Percentiles rank a stretch among this genome's conserved stretches.
Conservation (phyloP, 2,113 vertebrate species). For the Lipotes vexillifer region DNA sequence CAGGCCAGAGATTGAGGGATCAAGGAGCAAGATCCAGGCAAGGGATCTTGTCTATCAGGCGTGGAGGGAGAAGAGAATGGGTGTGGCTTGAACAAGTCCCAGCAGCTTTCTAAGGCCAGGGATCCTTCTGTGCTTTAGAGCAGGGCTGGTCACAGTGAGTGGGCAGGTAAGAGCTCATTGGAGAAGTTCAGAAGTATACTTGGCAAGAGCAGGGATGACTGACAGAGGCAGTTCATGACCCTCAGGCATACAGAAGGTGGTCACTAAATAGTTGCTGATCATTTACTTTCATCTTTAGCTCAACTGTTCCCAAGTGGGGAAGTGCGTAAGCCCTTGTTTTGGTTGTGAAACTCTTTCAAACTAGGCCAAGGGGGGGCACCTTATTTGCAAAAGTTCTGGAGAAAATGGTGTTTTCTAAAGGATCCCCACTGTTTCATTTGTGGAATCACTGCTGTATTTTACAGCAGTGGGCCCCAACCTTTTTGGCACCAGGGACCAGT, state of each 20-base stretch:
- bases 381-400: conserved; percentile 12
- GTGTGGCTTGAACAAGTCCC: not conserved
- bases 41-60: not conserved
- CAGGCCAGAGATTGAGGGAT: not conserved
- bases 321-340: not conserved
- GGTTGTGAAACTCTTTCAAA: conserved; percentile 23
- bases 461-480: not conserved
- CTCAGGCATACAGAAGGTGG: not conserved
- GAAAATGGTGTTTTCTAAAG: not conserved
- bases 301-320: not conserved
- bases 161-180: conserved; percentile 44
- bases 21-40: not conserved
- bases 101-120: not conserved
- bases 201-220: conserved; percentile 38
- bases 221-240: conserved; percentile 43
- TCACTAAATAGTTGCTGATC: conserved; percentile 19
- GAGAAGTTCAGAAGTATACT: conserved; percentile 11
- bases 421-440: not conserved
- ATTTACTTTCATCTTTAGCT: conserved; percentile 35
- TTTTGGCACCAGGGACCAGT: too few relatives aligned
- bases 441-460: not conserved
- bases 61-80: not conserved
- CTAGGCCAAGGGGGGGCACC: not conserved
- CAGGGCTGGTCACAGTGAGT: not conserved
- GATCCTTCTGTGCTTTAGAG: not conserved